Conservation (phyloP, 2,888 invertebrate species). For the Mesorhabditis sp. region DNA sequence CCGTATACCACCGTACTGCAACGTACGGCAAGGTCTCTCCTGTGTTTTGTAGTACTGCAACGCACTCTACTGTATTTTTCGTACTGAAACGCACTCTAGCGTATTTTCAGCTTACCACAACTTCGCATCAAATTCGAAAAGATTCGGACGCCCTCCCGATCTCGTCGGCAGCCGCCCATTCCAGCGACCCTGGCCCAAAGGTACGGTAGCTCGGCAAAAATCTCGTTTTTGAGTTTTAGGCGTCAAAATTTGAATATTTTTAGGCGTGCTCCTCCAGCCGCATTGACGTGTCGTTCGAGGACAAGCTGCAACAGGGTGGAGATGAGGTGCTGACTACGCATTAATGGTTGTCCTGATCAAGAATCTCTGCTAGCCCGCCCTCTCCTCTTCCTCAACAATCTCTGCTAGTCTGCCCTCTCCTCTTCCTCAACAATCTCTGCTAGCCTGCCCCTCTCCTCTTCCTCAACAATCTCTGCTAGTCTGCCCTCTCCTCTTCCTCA, state of each 20-base stretch:
- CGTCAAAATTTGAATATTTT: neutral
- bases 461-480: too few species aligned
- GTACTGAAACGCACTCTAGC: too few species aligned
- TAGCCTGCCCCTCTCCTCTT: too few species aligned
- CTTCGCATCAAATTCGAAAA: neutral
- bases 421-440: too few species aligned
- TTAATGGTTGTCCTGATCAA: neutral
- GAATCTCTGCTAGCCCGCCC: too few species aligned
- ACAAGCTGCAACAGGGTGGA: neutral
- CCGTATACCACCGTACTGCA: too few species aligned
- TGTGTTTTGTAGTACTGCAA: too few species aligned
- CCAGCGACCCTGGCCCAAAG: conserved; percentile 57
- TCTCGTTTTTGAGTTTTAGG: conserved; percentile 13
- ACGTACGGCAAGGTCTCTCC: too few species aligned
- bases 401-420: neutral
- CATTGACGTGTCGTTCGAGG: neutral
- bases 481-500: too few species aligned
- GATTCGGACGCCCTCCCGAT: conserved; percentile 12
- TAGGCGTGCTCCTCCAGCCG: neutral
- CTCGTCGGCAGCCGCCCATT: conserved; percentile 43
- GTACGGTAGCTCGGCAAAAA: neutral
- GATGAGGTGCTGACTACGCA: neutral
- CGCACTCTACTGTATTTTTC: too few species aligned
- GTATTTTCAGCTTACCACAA: neutral
- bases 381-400: too few species aligned